Percentiles rank a stretch among this genome's conserved stretches.
Evolutionary conservation across 2,113 vertebrate genomes (phyloP).

Genomic region (Hippocampus comes): DNA sequence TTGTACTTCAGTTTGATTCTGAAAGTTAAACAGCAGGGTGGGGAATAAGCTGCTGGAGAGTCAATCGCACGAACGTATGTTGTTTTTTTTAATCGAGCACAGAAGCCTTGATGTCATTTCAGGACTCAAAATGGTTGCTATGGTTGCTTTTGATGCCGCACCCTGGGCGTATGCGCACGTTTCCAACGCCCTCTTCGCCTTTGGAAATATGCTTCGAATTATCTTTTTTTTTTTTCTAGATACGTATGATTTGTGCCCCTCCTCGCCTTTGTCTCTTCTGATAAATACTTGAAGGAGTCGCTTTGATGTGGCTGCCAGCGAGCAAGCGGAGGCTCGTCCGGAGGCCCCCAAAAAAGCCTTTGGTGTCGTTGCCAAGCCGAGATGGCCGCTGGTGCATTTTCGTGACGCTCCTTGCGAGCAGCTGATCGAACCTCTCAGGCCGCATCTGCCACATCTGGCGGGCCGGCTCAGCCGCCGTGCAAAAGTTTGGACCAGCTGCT

Average conservation of each 20-base stretch:
- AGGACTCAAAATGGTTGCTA: slow-evolving; percentile 60
- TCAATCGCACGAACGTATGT: slow-evolving; percentile 4
- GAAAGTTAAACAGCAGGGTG: neutral
- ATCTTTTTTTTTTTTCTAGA: slow-evolving; percentile 69
- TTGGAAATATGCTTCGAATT: slow-evolving; percentile 71
- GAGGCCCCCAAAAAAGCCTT: slow-evolving; percentile 64
- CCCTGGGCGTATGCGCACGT: slow-evolving; percentile 35
- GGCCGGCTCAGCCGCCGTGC: slow-evolving; percentile 46
- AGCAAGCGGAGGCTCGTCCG: slow-evolving; percentile 69
- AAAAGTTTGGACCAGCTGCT: slow-evolving; percentile 71
- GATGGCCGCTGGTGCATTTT: neutral
- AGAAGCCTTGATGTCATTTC: slow-evolving; percentile 45
- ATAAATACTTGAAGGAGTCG: slow-evolving; percentile 73
- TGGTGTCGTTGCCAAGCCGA: slow-evolving; percentile 65
- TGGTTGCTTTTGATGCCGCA: slow-evolving; percentile 31
- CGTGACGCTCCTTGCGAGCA: slow-evolving; percentile 41
- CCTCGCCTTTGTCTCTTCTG: slow-evolving; percentile 75
- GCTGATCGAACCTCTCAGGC: slow-evolving; percentile 36
- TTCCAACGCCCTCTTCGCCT: slow-evolving; percentile 41
- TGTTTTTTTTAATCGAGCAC: slow-evolving; percentile 28
- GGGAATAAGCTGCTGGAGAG: neutral
- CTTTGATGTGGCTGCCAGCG: slow-evolving; percentile 74
- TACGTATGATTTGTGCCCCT: slow-evolving; percentile 78
- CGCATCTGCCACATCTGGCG: neutral
- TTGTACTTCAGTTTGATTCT: neutral